Evolutionary conservation across 2,113 vertebrate species (phyloP), one percentile per base, ranked within the genome.

Genomic region (Lathamus discolor): DNA sequence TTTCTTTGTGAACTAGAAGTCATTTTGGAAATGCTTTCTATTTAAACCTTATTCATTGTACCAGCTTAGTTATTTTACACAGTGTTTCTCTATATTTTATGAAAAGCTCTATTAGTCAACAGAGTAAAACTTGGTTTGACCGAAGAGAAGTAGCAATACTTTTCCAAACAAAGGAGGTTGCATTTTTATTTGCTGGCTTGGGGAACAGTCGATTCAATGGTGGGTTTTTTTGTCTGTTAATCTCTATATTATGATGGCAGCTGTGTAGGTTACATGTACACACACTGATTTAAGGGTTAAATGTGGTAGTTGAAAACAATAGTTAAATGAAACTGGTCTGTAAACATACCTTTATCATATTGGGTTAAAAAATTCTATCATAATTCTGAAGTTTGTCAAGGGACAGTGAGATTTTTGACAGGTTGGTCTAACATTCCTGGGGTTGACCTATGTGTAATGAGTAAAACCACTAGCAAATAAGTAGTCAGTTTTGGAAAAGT

Each of bases 1-100:
- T 96, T 95, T 97, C 88, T 95, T 90, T 86, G 91, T 93, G 84
- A 95, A 89, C 85, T 41, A 74, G 73, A 83, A 97, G 93, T 95
- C 72, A 73, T 95, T 97, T 96, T 96, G 79, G 88, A 94, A 96
- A 95, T 94, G 62, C 81, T 93, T 69, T 90, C 61, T 90, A 62
- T 97, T 83, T 90, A 68, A 83, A 88, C 54, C 87, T 97, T 83
- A 97, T 96, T 83, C 29, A 25, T 95, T 96, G 92, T 95, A 93
- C 82, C 67, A 72, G 49, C 51, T 95, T 91, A 63, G 48, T 83
- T 96, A 94, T 96, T 96, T 96, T 96, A 92, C 67, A 75, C 68
- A 85, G 7, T 82, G 79, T 97, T 91, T 91, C 61, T 3, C 31
- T 77, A 1, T 41, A 3, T 92, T 96, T 97, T 97, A 74, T 96